A percentile compares a stretch with the other conserved stretches of the same genome.
Evolutionary conservation across 2,888 invertebrate species (phyloP).

Genomic region (Dryobota labecula): DNA sequence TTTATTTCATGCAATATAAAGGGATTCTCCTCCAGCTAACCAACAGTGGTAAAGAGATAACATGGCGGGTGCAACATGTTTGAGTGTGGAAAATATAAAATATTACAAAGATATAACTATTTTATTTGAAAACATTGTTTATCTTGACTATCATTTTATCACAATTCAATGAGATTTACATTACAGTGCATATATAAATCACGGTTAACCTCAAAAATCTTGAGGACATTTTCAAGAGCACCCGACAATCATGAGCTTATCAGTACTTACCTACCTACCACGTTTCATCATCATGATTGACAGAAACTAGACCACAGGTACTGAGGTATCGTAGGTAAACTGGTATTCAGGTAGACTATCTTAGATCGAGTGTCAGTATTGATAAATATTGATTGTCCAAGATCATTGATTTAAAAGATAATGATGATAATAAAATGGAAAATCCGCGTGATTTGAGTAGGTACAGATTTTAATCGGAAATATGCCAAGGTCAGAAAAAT

Average conservation of each 20-base stretch:
- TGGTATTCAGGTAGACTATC: background rate
- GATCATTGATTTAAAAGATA: slow-evolving; percentile 2
- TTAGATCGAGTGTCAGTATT: slow-evolving; percentile 1
- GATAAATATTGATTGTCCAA: slow-evolving; percentile 8
- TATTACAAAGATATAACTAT: no score
- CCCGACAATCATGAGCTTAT: background rate
- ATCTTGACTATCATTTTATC: background rate
- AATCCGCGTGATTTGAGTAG: background rate
- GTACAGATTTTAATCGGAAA: background rate
- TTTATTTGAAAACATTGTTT: background rate
- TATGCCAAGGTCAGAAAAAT: background rate
- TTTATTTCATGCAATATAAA: background rate
- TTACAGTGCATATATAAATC: background rate
- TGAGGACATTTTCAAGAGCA: background rate
- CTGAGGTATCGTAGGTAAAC: background rate
- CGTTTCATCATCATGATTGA: background rate
- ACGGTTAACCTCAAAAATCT: background rate
- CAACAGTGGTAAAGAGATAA: no score
- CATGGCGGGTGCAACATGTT: no score
- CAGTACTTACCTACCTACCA: background rate
- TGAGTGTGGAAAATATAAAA: background rate
- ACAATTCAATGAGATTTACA: background rate
- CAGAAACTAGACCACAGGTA: background rate
- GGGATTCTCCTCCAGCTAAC: background rate
- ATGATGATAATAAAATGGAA: background rate